Base-by-base conservation (phyloP, 2,113 vertebrate species). In the Asarcornis scutulata region DNA sequence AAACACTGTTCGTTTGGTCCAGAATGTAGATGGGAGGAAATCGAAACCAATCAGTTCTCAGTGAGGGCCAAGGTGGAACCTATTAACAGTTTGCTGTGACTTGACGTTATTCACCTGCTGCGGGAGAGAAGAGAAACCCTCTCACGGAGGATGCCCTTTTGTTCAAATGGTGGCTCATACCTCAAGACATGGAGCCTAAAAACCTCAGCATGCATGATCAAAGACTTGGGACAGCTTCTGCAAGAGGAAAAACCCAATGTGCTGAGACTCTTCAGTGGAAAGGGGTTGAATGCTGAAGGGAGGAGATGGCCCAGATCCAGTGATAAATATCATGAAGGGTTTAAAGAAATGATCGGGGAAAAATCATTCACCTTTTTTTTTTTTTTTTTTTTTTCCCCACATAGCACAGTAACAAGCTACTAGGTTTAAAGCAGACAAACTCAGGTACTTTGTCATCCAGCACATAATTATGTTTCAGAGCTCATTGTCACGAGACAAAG, bases 51-150 rank as follows among this genome's bases (percentile, higher is more conserved):
- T 36, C 64, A 77, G 32, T 40, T 56, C 31, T 83, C 9, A 3
- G n/a, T 91, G 74, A 92, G 83, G 79, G 91, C 10, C 81, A 92
- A 97, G 38, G 62, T 83, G 93, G 73, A 97, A 96, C 53, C 88
- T 88, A 92, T 97, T 89, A 97, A 80, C 91, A 89, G 89, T 94
- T 78, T 89, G 92, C 91, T 96, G 84, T 89, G 81, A 96, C 87
- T 91, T 97, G 95, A 95, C 4, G 44, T 93, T 95, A 72, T 80
- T 97, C 96, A 98, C 96, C 96, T 97, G 96, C 84, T 95, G 66
- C 1, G 2, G 50, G 38, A 69, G 26, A 86, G 31, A 56, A 50
- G 32, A 42, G 46, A 73, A 95, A 52, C 29, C 81, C 58, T 48
- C 73, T 91, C 40, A 68, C 1, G 21, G 78, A 92, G 86, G 58